phyloP scores from a whole-genome alignment of 1,140 invertebrate genomes.

The Acromyrmex echinatior region DNA sequence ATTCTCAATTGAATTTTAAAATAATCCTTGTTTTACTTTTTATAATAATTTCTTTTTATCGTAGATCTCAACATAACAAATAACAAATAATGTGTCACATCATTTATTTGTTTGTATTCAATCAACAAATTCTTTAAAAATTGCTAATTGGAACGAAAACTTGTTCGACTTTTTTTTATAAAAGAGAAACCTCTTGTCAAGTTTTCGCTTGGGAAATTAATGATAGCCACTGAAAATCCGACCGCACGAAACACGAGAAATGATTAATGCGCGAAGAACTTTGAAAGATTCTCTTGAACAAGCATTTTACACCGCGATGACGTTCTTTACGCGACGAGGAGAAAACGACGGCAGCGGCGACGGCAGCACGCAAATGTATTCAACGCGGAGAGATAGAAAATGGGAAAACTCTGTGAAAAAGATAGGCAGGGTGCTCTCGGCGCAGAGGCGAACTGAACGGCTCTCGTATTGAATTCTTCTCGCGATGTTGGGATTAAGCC shows the following conservation, averaged over 20 bases:
- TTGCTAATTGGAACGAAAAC: neutral
- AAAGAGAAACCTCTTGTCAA: neutral
- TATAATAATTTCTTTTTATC: neutral
- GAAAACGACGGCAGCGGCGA: neutral
- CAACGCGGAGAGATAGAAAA: slow-evolving; percentile 67
- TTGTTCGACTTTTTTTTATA: slow-evolving; percentile 5
- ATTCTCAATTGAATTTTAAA: neutral
- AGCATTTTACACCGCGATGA: slow-evolving; percentile 28
- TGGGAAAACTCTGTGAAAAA: slow-evolving; percentile 71
- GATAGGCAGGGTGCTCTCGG: slow-evolving; percentile 35
- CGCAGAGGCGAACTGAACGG: slow-evolving; percentile 37
- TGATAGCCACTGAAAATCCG: neutral
- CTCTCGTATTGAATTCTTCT: slow-evolving; percentile 74
- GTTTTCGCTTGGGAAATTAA: slow-evolving; percentile 21
- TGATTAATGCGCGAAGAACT: slow-evolving; percentile 29
- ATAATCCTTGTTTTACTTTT: neutral
- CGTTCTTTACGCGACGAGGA: slow-evolving; percentile 36
- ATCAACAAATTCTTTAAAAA: neutral
- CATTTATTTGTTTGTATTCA: neutral
- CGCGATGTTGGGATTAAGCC: slow-evolving; percentile 77
- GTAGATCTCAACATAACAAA: no score
- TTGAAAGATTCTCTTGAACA: neutral
- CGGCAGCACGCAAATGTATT: slow-evolving; percentile 65
- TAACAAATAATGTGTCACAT: neutral
- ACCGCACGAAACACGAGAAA: slow-evolving; percentile 4